Conservation (phyloP, 1,140 invertebrate genomes). For the Asbolus verrucosus region DNA sequence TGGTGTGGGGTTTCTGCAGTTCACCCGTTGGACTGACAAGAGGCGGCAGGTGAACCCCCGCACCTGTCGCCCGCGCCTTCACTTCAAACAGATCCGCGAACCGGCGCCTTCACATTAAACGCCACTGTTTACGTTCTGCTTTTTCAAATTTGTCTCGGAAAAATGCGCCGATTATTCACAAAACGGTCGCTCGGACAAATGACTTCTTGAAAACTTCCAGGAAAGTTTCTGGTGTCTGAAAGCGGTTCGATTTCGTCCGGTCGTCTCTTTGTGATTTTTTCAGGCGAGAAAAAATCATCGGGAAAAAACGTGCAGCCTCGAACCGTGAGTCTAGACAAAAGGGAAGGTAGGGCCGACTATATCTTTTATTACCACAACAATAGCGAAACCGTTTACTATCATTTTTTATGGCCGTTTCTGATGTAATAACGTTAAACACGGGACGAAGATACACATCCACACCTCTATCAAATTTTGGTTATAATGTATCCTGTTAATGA, state of each 20-base stretch:
- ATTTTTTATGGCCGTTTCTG: constrained; percentile 35
- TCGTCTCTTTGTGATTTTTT: too few species aligned
- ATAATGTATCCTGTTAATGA: too few species aligned
- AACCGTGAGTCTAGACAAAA: not conserved
- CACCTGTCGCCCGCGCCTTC: constrained; percentile 44
- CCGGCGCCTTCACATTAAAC: constrained; percentile 37
- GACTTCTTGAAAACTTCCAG: not conserved
- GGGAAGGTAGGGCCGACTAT: constrained; percentile 1
- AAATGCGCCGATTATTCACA: constrained; percentile 8
- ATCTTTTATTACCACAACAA: constrained; percentile 22
- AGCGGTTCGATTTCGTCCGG: too few species aligned
- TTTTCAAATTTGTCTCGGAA: constrained; percentile 26
- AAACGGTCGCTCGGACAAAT: not conserved
- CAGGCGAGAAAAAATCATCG: not conserved
- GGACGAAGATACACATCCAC: too few species aligned
- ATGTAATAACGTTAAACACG: too few species aligned
- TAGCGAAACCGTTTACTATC: constrained; percentile 38
- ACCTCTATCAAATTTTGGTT: too few species aligned
- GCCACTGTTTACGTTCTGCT: constrained; percentile 34
- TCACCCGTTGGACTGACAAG: constrained; percentile 42
- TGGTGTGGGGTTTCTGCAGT: constrained; percentile 46
- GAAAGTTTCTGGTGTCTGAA: too few species aligned
- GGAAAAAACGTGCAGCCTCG: not conserved
- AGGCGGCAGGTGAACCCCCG: constrained; percentile 44
- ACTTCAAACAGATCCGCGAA: constrained; percentile 47